These are phyloP conservation scores for Elachura formosa DNA, from an alignment of 2,113 vertebrate species.

Conservation along the genomic window DNA sequence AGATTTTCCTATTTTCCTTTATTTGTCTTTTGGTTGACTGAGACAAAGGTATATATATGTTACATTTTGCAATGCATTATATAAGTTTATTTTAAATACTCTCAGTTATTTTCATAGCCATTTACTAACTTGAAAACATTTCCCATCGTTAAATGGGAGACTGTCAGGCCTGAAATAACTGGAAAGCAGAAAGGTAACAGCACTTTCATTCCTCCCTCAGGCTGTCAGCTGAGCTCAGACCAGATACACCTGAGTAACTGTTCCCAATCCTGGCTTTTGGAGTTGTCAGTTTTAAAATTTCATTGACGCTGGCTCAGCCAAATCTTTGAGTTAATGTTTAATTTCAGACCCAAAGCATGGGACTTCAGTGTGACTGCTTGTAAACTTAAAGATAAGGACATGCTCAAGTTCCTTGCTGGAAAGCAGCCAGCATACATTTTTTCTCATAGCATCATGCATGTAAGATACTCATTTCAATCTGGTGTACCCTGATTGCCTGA, in stretches of 20 bases:
- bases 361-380: not conserved
- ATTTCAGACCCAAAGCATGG: not conserved
- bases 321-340: constrained; percentile 26
- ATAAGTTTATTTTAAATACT: not conserved
- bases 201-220: not conserved
- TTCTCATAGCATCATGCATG: constrained; percentile 13
- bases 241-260: not conserved
- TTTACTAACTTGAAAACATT: not conserved
- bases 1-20: not conserved
- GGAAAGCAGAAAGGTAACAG: not conserved
- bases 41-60: not conserved
- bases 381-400: constrained; percentile 41
- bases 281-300: not conserved
- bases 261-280: not conserved
- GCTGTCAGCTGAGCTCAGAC: not conserved
- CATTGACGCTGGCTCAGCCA: not conserved
- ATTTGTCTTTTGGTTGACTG: not conserved
- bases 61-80: not conserved
- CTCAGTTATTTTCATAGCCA: not conserved
- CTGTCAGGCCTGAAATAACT: not conserved
- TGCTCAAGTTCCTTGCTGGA: constrained; percentile 36
- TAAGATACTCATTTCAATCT: constrained; percentile 19
- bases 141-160: not conserved
- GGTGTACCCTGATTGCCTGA: not conserved
- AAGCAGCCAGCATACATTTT: not conserved